Conservation (phyloP, 2,888 invertebrate species). For the Chymomyza fuscimana region DNA sequence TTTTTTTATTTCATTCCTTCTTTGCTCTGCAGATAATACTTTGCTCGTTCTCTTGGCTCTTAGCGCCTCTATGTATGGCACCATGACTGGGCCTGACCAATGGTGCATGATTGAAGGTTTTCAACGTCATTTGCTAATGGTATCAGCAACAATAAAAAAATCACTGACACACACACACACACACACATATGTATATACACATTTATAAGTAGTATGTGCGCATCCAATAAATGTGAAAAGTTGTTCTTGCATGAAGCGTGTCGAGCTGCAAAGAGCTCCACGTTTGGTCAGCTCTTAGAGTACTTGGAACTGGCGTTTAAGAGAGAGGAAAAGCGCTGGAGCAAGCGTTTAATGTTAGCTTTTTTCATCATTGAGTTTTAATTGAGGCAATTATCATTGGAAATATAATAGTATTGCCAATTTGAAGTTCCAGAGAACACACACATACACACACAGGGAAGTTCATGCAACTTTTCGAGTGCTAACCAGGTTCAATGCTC, state of each 20-base stretch:
- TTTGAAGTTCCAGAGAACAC: not conserved
- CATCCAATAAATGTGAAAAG: slow-evolving; percentile 28
- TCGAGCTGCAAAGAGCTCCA: not conserved
- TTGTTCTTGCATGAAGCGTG: slow-evolving; percentile 7
- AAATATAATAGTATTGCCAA: slow-evolving; percentile 41
- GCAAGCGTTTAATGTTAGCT: slow-evolving; percentile 19
- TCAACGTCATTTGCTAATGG: slow-evolving; percentile 53
- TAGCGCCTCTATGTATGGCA: not conserved
- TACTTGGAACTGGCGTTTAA: not conserved
- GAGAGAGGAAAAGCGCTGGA: too few species aligned
- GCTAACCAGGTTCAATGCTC: not conserved
- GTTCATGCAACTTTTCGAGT: slow-evolving; percentile 13
- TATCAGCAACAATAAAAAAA: slow-evolving; percentile 14
- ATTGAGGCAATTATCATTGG: slow-evolving; percentile 45
- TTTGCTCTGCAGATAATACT: slow-evolving; percentile 18
- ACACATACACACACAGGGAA: not conserved
- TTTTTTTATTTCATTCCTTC: slow-evolving; percentile 17
- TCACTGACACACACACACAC: slow-evolving; percentile 21
- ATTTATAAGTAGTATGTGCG: slow-evolving; percentile 3
- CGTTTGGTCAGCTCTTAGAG: not conserved
- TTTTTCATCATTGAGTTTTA: slow-evolving; percentile 30
- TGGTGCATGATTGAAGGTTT: slow-evolving; percentile 51
- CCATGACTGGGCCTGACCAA: slow-evolving; percentile 31
- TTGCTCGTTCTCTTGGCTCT: not conserved
- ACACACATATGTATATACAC: not conserved